Conservation (phyloP, 2,113 vertebrate species). For the Brachirus orientalis region DNA sequence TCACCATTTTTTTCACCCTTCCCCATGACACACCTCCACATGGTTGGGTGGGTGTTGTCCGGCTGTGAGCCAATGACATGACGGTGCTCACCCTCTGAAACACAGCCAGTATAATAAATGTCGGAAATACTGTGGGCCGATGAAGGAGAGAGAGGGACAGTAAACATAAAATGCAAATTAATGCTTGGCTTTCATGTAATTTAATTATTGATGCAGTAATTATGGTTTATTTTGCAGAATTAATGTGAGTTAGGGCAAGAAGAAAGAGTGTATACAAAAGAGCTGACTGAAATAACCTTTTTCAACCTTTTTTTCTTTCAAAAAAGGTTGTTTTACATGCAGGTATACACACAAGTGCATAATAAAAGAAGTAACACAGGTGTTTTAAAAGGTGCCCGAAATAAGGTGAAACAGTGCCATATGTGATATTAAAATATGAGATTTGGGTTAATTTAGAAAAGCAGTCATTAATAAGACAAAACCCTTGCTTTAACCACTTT, state of each 20-base stretch:
- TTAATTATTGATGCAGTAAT: too few species aligned
- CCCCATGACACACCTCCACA: constrained; percentile 38
- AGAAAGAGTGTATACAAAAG: too few species aligned
- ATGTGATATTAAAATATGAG: too few species aligned
- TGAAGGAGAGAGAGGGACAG: background rate
- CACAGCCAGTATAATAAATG: constrained; percentile 56
- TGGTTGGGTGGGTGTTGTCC: constrained; percentile 76
- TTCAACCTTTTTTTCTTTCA: too few species aligned
- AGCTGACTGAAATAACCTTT: background rate
- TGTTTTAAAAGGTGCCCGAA: too few species aligned
- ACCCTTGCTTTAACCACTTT: too few species aligned
- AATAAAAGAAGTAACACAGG: too few species aligned
- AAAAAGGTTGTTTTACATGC: too few species aligned
- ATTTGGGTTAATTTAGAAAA: too few species aligned
- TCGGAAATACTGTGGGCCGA: background rate
- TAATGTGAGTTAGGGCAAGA: background rate
- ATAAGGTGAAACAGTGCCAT: too few species aligned
- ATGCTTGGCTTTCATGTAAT: background rate
- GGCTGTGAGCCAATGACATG: constrained; percentile 72
- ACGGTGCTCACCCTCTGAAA: constrained; percentile 62
- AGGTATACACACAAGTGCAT: too few species aligned
- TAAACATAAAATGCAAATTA: background rate
- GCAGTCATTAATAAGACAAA: too few species aligned
- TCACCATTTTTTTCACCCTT: constrained; percentile 21
- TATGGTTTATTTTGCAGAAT: background rate